These are phyloP conservation scores for Plemyria rubiginata DNA, from an alignment of 2,888 invertebrate species.

Conservation along the genomic window DNA sequence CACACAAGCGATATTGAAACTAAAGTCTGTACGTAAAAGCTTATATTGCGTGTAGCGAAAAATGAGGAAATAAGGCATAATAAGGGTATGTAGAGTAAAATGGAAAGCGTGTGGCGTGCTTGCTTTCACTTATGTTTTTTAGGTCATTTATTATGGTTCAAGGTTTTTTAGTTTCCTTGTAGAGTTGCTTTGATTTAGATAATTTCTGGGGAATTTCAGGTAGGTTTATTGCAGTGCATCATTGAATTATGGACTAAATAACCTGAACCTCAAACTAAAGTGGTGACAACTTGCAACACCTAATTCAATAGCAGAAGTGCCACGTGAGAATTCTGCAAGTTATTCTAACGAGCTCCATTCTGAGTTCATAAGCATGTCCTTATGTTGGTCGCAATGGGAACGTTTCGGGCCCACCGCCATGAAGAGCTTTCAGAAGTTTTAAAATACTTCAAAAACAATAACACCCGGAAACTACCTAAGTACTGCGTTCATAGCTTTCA, in stretches of 20 bases:
- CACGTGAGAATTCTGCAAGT: conserved; percentile 1
- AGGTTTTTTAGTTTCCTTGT: conserved; percentile 18
- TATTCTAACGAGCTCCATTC: conserved; percentile 1
- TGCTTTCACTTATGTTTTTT: conserved; percentile 23
- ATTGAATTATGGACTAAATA: no score
- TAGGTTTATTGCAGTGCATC: no score
- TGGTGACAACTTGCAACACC: background rate
- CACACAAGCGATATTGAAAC: conserved; percentile 3
- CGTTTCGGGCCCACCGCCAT: conserved; percentile 6
- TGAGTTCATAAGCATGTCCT: background rate
- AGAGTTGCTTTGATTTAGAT: background rate
- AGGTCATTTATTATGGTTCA: conserved; percentile 25
- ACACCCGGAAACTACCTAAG: no score
- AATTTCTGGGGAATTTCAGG: no score
- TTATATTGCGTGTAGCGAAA: background rate
- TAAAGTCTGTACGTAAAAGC: background rate
- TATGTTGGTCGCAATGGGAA: conserved; percentile 10
- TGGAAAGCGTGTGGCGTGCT: conserved; percentile 28
- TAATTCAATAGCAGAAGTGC: background rate
- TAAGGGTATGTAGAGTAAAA: conserved; percentile 16
- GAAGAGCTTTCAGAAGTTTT: background rate
- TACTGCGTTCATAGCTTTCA: no score
- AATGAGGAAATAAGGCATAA: conserved; percentile 11
- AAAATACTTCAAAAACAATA: no score
- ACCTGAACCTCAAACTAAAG: background rate